phyloP scores from a whole-genome alignment of 2,113 vertebrate genomes.

The Hydropotes inermis region DNA sequence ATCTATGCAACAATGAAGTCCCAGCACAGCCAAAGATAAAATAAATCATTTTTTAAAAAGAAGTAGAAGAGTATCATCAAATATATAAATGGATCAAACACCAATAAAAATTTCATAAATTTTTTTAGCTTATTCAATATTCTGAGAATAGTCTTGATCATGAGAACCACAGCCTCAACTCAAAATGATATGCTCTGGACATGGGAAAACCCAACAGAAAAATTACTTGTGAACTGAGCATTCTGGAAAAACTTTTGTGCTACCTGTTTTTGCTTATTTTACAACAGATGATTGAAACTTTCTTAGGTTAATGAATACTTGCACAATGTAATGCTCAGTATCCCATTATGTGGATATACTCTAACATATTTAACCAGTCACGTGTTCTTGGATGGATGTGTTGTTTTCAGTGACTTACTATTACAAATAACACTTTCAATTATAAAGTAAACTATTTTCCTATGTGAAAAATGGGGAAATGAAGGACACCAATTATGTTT shows the following conservation, averaged over 20 bases:
- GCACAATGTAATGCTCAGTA: not conserved
- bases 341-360: not conserved
- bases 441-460: conserved; percentile 16
- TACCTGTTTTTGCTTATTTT: conserved; percentile 13
- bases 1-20: not conserved
- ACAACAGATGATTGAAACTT: not conserved
- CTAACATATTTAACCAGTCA: not conserved
- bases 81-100: conserved; percentile 25
- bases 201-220: not conserved
- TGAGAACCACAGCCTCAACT: conserved; percentile 29
- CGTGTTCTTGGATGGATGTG: not conserved
- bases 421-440: conserved; percentile 31
- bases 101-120: conserved; percentile 28
- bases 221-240: not conserved
- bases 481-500: not conserved
- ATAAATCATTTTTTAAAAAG: not conserved
- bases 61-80: conserved; percentile 2
- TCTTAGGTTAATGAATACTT: not conserved
- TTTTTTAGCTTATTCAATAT: not conserved
- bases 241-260: not conserved
- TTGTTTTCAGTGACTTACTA: not conserved
- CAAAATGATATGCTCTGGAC: conserved; percentile 3
- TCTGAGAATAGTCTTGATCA: not conserved
- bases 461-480: not conserved
- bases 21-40: not conserved